These are phyloP conservation scores for Siniperca obscura DNA, from an alignment of 2,797 vertebrate genomes.

Conservation along the genomic window DNA sequence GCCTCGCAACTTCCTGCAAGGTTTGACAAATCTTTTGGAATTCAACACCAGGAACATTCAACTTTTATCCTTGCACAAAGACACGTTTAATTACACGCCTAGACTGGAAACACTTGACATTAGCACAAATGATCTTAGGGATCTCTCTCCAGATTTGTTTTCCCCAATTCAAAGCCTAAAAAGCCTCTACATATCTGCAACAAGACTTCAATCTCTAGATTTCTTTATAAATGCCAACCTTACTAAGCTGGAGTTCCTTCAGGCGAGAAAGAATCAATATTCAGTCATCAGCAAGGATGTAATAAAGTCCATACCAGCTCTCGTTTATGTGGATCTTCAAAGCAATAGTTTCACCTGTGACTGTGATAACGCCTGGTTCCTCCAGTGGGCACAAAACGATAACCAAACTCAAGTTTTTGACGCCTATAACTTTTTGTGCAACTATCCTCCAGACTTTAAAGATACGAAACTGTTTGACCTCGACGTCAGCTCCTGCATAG, in stretches of 20 bases:
- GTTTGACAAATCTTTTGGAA: slow-evolving; percentile 68
- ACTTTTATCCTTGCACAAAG: slow-evolving; percentile 47
- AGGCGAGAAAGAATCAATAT: slow-evolving; percentile 69
- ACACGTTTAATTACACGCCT: slow-evolving; percentile 73
- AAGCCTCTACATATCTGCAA: slow-evolving; percentile 69
- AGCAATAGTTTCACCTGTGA: slow-evolving; percentile 77
- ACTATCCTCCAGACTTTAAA: slow-evolving; percentile 62
- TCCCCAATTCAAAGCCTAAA: slow-evolving; percentile 63
- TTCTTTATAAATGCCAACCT: slow-evolving; percentile 72
- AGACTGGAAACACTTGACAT: slow-evolving; percentile 68
- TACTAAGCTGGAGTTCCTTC: slow-evolving; percentile 70
- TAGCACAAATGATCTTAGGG: slow-evolving; percentile 68
- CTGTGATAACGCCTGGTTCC: slow-evolving; percentile 75
- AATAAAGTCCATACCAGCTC: slow-evolving; percentile 54
- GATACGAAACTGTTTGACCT: slow-evolving; percentile 69
- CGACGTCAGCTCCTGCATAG: slow-evolving; percentile 47
- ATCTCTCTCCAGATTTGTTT: slow-evolving; percentile 66
- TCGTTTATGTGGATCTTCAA: slow-evolving; percentile 73
- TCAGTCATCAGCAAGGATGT: slow-evolving; percentile 48
- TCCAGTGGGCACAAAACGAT: slow-evolving; percentile 51
- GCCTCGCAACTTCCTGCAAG: slow-evolving; percentile 79
- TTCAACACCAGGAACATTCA: slow-evolving; percentile 64
- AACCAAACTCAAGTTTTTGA: slow-evolving; percentile 73
- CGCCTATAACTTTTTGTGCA: slow-evolving; percentile 72
- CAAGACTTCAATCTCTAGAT: slow-evolving; percentile 72